Percentiles rank a stretch among this genome's conserved stretches.
Conservation (phyloP, 2,797 vertebrate species). For the Peromyscus eremicus region DNA sequence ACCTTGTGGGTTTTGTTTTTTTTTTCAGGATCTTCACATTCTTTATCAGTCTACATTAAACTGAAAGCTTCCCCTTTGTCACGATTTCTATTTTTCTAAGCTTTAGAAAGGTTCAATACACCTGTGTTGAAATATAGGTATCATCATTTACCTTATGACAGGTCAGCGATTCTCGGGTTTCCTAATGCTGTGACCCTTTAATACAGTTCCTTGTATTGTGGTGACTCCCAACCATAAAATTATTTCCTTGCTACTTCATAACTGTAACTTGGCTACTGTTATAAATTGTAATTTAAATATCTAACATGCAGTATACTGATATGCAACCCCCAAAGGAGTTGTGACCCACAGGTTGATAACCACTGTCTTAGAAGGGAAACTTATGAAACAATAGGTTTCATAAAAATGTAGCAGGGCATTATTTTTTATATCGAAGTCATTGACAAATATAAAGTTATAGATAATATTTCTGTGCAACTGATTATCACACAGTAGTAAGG, state of each 20-base stretch:
- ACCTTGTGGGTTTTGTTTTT: neutral
- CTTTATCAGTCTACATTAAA: conserved; percentile 5
- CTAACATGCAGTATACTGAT: neutral
- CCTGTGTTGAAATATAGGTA: neutral
- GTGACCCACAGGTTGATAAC: neutral
- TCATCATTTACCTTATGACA: neutral
- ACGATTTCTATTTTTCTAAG: neutral
- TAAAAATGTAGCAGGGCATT: neutral
- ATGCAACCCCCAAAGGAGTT: neutral
- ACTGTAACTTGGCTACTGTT: neutral
- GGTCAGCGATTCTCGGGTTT: neutral
- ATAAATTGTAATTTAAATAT: neutral
- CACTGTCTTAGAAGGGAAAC: neutral
- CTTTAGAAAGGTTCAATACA: neutral
- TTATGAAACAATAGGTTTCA: neutral
- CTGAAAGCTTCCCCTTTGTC: neutral
- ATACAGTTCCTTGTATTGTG: neutral
- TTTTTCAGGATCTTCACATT: neutral
- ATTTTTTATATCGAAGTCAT: conserved; percentile 5
- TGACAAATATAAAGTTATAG: neutral
- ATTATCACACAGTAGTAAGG: neutral
- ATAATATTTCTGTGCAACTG: neutral
- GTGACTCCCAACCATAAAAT: neutral
- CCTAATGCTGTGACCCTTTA: neutral
- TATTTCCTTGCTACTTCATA: neutral